A percentile compares a stretch with the other conserved stretches of the same genome.
Conservation (phyloP, 1,140 invertebrate species). For the Drosophila subobscura region DNA sequence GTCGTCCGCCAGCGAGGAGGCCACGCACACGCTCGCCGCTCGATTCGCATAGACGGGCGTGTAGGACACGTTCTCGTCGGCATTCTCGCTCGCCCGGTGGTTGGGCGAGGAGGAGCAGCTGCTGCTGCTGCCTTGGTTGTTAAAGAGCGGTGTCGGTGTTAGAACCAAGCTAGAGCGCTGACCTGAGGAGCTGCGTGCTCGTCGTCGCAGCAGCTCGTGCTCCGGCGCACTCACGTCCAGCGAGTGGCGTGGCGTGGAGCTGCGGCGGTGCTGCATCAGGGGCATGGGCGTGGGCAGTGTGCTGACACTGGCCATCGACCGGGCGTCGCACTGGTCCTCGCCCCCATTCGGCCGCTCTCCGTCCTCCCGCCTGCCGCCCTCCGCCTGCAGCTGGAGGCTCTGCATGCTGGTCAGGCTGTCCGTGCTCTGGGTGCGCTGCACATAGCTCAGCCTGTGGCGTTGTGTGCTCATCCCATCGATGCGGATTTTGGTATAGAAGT, state of each 20-base stretch:
- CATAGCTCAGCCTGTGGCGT: slow-evolving; percentile 68
- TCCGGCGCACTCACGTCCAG: slow-evolving; percentile 58
- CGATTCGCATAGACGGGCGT: slow-evolving; percentile 79
- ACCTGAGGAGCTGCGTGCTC: slow-evolving; percentile 75
- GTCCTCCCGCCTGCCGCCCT: not conserved
- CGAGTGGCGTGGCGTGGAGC: slow-evolving; percentile 72
- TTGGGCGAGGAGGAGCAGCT: slow-evolving; percentile 56
- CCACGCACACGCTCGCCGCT: slow-evolving; percentile 70
- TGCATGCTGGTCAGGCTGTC: slow-evolving; percentile 75
- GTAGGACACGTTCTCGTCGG: slow-evolving; percentile 68
- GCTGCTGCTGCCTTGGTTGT: slow-evolving; percentile 38
- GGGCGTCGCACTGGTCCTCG: slow-evolving; percentile 64
- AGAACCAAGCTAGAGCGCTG: slow-evolving; percentile 76
- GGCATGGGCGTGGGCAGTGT: slow-evolving; percentile 76
- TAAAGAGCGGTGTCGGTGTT: slow-evolving; percentile 78
- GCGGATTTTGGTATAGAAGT: slow-evolving; percentile 82
- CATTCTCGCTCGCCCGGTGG: slow-evolving; percentile 38
- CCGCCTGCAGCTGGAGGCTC: slow-evolving; percentile 65
- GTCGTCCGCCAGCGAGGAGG: slow-evolving; percentile 78
- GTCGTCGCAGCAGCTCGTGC: slow-evolving; percentile 56
- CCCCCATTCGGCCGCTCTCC: slow-evolving; percentile 26
- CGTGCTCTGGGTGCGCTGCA: slow-evolving; percentile 72
- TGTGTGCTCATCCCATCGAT: slow-evolving; percentile 70
- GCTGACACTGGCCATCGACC: slow-evolving; percentile 69
- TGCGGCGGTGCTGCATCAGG: slow-evolving; percentile 76